These are phyloP conservation scores for Anolis sagrei DNA, from an alignment of 2,113 vertebrate genomes.

Conservation along the genomic window DNA sequence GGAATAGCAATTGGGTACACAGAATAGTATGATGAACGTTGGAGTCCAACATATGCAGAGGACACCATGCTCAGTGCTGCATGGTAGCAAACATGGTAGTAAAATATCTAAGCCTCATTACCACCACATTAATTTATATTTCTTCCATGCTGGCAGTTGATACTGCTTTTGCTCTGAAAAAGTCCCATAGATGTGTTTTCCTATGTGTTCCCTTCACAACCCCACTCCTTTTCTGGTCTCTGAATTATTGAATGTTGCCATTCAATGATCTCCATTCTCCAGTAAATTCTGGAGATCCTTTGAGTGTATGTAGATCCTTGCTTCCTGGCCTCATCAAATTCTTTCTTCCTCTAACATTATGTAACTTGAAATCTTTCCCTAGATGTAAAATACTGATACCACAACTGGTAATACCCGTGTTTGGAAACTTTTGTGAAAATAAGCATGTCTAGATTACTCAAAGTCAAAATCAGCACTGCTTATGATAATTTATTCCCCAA, in stretches of 20 bases:
- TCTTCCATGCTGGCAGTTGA: neutral
- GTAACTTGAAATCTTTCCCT: neutral
- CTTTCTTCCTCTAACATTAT: no score
- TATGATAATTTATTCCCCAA: neutral
- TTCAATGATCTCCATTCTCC: no score
- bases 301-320: neutral
- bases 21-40: no score
- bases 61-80: no score
- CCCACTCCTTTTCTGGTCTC: neutral
- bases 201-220: neutral
- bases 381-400: neutral
- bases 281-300: neutral
- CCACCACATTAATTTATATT: neutral
- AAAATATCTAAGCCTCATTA: neutral
- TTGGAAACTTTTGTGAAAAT: neutral
- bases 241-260: neutral
- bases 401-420: neutral
- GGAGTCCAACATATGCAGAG: no score
- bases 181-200: neutral
- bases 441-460: neutral
- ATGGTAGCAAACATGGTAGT: neutral
- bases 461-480: neutral
- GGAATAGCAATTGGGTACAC: no score
- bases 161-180: neutral
- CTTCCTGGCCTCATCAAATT: neutral